These are phyloP conservation scores for Junonia oenone DNA, from an alignment of 2,888 invertebrate species.

Conservation along the genomic window DNA sequence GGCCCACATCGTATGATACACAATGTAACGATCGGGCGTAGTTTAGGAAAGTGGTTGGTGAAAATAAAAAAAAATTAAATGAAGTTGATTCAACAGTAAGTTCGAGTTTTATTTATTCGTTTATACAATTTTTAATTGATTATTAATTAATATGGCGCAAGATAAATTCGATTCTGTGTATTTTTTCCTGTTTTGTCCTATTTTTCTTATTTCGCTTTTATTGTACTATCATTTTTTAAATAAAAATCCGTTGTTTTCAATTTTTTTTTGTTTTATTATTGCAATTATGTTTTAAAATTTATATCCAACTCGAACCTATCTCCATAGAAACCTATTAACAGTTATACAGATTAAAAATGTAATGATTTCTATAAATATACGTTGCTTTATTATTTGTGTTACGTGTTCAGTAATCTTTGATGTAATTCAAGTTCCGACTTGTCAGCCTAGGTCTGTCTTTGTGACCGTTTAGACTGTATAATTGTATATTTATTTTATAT, in stretches of 20 bases:
- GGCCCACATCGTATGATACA: slow-evolving; percentile 3
- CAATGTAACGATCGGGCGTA: slow-evolving; percentile 4
- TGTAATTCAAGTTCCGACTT: too few relatives aligned
- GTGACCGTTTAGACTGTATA: too few relatives aligned
- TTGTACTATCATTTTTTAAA: slow-evolving; percentile 47
- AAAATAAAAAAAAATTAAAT: slow-evolving; percentile 7
- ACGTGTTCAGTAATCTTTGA: too few relatives aligned
- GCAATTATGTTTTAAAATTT: too few relatives aligned
- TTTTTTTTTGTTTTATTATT: slow-evolving; percentile 41
- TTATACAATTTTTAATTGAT: background rate
- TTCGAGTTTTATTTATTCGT: slow-evolving; percentile 14
- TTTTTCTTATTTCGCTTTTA: slow-evolving; percentile 40
- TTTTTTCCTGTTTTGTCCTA: slow-evolving; percentile 28
- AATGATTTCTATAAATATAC: too few relatives aligned
- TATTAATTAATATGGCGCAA: background rate
- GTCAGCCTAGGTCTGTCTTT: too few relatives aligned
- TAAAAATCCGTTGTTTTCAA: slow-evolving; percentile 59
- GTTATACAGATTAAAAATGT: too few relatives aligned
- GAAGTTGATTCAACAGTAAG: slow-evolving; percentile 11
- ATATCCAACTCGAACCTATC: too few relatives aligned
- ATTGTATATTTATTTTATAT: too few relatives aligned
- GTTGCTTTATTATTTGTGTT: too few relatives aligned
- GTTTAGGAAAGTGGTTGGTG: slow-evolving; percentile 11
- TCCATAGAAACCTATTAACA: too few relatives aligned
- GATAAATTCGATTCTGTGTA: background rate